A percentile compares a stretch with the other conserved stretches of the same genome.
Conservation (phyloP, 2,113 vertebrate genomes). For the Trematocara marginatum region DNA sequence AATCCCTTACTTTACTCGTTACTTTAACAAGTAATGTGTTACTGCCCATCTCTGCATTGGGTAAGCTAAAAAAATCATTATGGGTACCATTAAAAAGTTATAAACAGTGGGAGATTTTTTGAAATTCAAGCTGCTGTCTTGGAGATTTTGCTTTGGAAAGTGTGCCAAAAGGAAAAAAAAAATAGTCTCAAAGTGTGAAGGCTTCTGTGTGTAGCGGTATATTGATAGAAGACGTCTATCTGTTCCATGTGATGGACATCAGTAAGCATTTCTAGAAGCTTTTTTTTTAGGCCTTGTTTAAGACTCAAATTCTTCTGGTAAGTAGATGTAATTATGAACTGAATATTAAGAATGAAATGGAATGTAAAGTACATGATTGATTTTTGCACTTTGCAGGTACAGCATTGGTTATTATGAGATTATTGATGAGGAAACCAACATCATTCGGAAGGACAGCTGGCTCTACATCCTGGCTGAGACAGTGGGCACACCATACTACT, state of each 20-base stretch:
- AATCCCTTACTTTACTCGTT: too few relatives aligned
- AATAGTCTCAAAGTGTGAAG: background rate
- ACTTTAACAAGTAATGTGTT: too few relatives aligned
- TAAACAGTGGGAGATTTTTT: background rate
- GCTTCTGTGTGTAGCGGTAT: background rate
- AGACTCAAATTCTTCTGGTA: background rate
- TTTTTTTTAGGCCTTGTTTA: background rate
- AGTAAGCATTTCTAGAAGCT: background rate
- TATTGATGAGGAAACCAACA: constrained; percentile 90
- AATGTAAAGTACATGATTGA: background rate
- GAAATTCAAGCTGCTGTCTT: background rate
- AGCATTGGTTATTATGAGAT: constrained; percentile 99
- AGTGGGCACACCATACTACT: constrained; percentile 88
- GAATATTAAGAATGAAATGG: too few relatives aligned
- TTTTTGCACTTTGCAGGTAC: constrained; percentile 68
- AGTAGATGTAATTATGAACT: background rate
- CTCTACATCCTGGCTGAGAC: constrained; percentile 89
- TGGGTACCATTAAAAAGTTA: background rate
- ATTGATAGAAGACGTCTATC: background rate
- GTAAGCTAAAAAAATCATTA: background rate
- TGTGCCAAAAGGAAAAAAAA: background rate
- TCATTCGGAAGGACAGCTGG: constrained; percentile 89
- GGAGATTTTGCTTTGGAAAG: background rate
- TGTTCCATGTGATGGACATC: background rate
- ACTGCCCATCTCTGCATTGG: too few relatives aligned